A percentile compares a stretch with the other conserved stretches of the same genome.
These are phyloP conservation scores for Stegana nigrithorax DNA, from an alignment of 2,888 invertebrate genomes.

Conservation along the genomic window DNA sequence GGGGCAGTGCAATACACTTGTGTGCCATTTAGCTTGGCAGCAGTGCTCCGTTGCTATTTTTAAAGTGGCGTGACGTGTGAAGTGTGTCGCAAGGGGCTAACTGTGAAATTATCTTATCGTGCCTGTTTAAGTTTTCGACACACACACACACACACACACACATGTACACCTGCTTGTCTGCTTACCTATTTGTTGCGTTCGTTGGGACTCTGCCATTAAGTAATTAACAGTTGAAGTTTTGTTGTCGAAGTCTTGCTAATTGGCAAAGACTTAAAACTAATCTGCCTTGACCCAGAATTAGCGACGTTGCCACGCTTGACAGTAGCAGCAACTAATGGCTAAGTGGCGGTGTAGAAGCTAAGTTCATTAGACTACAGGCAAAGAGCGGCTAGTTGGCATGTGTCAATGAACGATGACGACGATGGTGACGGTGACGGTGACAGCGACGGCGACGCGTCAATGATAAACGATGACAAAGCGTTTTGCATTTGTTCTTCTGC, in stretches of 20 bases:
- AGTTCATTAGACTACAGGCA: neutral
- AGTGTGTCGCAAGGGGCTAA: no score
- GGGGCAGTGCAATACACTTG: slow-evolving; percentile 48
- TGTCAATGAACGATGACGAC: neutral
- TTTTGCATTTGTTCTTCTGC: neutral
- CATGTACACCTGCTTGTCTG: no score
- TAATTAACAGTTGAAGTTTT: no score
- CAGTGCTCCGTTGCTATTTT: no score
- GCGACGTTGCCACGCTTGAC: no score
- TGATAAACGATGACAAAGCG: slow-evolving; percentile 8
- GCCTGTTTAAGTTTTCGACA: neutral
- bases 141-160: no score
- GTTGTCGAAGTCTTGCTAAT: neutral
- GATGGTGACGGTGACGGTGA: neutral
- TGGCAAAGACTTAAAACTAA: neutral
- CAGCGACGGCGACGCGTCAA: neutral
- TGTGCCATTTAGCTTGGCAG: slow-evolving; percentile 46
- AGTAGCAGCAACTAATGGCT: no score
- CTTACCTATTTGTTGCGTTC: no score
- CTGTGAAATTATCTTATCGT: neutral
- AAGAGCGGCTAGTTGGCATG: neutral
- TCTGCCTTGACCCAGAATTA: slow-evolving; percentile 46
- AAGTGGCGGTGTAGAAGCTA: neutral
- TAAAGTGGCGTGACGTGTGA: no score
- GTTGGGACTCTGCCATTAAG: no score